Base-by-base conservation (phyloP, 2,888 invertebrate genomes). In the Gerosis bhagava region DNA sequence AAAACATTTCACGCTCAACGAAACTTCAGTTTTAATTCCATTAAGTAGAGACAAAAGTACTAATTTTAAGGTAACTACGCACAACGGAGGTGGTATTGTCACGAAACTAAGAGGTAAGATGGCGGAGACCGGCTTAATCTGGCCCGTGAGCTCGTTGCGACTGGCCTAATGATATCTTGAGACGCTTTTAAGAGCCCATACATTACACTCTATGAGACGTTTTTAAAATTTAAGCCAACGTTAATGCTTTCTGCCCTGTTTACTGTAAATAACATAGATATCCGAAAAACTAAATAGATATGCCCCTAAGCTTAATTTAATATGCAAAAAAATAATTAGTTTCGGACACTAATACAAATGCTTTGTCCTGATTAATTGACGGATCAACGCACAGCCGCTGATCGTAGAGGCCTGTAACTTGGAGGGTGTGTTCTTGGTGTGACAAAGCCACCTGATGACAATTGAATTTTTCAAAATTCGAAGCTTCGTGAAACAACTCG, bases 191-290 rank as follows among this genome's bases (percentile, higher is more conserved):
- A 84, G 79, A 79, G 76, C 73, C 79, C 87, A 84, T 87, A 86
- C 75, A 86, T 87, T 81, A 84, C 83, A 76, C 76, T 88, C 73
- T 81, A 84, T 76, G 86, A 73, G 88, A 88, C 87, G 71, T 87
- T 88, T 88, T 88, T 83, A 80, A 82, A 87, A 88, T 87, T 84
- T 88, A 88, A 86, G 74, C 70, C 83, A 78, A 79, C 83, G 66
- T 71, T 86, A 86, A 86, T 84, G 88, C 77, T 73, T 83, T 80
- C 73, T 74, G 69, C 74, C 73, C 79, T 74, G 81, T 79, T 81
- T 77, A 79, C 79, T 77, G 81, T 84, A 80, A 81, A 81, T 86
- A 78, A n/a, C n/a, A n/a, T n/a, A n/a, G n/a, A n/a, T n/a, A n/a
- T n/a, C n/a, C n/a, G n/a, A n/a, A n/a, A n/a, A n/a, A n/a, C n/a